These are phyloP conservation scores for Xiphorhynchus elegans DNA, from an alignment of 2,113 vertebrate genomes.

Conservation along the genomic window DNA sequence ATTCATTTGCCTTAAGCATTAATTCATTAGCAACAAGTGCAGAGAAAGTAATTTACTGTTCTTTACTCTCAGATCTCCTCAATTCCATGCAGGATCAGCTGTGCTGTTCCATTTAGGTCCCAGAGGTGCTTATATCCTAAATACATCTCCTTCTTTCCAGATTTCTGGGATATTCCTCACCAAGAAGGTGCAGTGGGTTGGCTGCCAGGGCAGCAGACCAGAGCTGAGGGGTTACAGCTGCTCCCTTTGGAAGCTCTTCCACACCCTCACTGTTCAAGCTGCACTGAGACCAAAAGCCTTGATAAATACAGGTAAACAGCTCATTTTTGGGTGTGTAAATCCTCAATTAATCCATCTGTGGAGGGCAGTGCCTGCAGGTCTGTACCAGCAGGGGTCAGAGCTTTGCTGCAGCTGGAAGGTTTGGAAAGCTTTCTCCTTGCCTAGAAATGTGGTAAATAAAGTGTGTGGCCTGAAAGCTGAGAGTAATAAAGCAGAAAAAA, in stretches of 20 bases:
- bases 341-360: background rate
- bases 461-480: background rate
- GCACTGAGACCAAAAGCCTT: conserved; percentile 77
- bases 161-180: conserved; percentile 90
- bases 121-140: background rate
- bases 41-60: background rate
- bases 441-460: background rate
- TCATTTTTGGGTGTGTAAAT: background rate
- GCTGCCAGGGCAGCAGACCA: conserved; percentile 89
- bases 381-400: conserved; percentile 61
- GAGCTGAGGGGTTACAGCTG: conserved; percentile 91
- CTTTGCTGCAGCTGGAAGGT: background rate
- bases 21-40: background rate
- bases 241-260: conserved; percentile 93
- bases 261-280: conserved; percentile 85
- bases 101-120: background rate
- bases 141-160: conserved; percentile 55
- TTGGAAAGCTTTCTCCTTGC: background rate
- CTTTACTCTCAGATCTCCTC: background rate
- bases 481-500: background rate
- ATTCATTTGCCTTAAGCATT: background rate
- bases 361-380: background rate
- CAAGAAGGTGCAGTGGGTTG: conserved; percentile 84
- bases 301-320: conserved; percentile 81
- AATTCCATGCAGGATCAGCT: background rate